These are phyloP conservation scores for Tolmerus cingulatus DNA, from an alignment of 2,888 invertebrate species.

Conservation along the genomic window DNA sequence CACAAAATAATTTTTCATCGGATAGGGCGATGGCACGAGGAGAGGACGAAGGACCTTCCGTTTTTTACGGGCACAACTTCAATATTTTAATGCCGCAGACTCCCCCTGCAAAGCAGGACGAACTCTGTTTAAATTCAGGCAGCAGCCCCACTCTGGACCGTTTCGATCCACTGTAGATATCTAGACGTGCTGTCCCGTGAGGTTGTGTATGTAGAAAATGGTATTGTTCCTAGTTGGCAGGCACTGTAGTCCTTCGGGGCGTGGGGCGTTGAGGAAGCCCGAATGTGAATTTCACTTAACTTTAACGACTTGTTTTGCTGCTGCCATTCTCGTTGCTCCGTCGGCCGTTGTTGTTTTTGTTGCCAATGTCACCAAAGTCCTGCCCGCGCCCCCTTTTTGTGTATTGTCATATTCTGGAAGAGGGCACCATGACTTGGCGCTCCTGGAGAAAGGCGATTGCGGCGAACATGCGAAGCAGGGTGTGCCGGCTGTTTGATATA, in stretches of 20 bases:
- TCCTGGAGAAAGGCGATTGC: neutral
- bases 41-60: conserved; percentile 15
- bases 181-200: neutral
- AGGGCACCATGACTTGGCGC: neutral
- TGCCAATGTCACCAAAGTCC: neutral
- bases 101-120: neutral
- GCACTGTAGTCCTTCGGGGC: neutral
- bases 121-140: neutral
- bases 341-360: neutral
- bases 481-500: neutral
- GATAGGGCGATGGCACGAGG: neutral
- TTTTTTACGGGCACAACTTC: neutral
- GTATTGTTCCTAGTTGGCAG: neutral
- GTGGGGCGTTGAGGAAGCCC: neutral
- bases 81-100: conserved; percentile 16
- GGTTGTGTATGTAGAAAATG: neutral
- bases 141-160: neutral
- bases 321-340: neutral
- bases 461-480: neutral
- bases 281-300: conserved; percentile 30
- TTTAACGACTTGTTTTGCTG: conserved; percentile 39
- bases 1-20: neutral
- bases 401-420: neutral
- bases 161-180: neutral
- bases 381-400: neutral